Conservation (phyloP, 2,888 invertebrate species). For the Alloscopus bannaensis region DNA sequence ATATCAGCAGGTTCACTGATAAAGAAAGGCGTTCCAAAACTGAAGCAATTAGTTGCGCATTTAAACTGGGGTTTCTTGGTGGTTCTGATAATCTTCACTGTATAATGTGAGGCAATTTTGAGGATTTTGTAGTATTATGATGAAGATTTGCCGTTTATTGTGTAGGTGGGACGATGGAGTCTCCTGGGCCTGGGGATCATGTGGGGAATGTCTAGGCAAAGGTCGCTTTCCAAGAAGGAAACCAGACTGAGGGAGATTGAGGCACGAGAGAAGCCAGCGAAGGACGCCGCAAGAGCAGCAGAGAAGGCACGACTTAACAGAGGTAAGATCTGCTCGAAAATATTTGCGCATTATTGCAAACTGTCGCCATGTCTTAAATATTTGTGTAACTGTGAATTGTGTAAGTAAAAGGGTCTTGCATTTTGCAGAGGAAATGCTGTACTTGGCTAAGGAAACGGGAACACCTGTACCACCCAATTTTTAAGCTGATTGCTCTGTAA, state of each 20-base stretch:
- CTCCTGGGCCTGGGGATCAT: constrained; percentile 83
- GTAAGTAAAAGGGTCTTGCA: no score
- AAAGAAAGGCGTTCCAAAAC: no score
- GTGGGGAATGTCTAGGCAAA: constrained; percentile 82
- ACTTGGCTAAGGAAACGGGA: constrained; percentile 74
- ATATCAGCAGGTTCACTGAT: no score
- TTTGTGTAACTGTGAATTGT: constrained; percentile 43
- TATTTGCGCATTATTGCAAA: no score
- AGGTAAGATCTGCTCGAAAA: constrained; percentile 76
- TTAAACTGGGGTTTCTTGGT: no score
- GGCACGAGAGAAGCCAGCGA: constrained; percentile 73
- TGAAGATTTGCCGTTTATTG: no score
- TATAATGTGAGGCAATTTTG: no score
- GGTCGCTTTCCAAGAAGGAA: constrained; percentile 73
- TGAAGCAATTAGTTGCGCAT: no score
- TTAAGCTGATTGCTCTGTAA: constrained; percentile 58
- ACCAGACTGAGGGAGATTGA: constrained; percentile 73
- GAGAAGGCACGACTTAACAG: constrained; percentile 83
- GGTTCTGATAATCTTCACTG: no score
- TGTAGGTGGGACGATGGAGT: constrained; percentile 88
- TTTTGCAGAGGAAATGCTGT: constrained; percentile 74
- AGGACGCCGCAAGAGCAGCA: constrained; percentile 80
- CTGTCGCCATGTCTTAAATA: neutral
- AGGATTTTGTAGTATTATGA: no score
- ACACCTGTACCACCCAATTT: constrained; percentile 74